Conservation (phyloP, 2,888 invertebrate genomes). For the Eucriotettix oculatus region DNA sequence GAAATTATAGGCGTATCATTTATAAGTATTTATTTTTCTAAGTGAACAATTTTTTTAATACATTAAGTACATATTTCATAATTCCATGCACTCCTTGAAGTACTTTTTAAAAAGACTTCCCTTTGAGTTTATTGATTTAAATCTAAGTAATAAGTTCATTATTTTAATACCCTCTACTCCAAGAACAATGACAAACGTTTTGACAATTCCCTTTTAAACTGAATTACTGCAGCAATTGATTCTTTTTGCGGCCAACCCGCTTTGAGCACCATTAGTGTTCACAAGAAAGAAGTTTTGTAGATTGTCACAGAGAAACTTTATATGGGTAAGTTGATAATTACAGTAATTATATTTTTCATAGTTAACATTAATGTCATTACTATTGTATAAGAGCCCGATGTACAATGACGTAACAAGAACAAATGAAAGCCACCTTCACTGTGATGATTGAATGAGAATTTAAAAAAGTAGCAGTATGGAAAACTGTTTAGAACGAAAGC, state of each 20-base stretch:
- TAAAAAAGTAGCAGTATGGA: too few species aligned
- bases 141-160: conserved; percentile 6
- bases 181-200: conserved; percentile 12
- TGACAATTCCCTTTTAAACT: background rate
- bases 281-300: conserved; percentile 3
- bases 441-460: too few species aligned
- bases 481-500: too few species aligned
- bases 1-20: conserved; percentile 5
- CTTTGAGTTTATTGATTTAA: conserved; percentile 3
- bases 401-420: too few species aligned
- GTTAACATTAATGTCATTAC: too few species aligned
- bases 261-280: conserved; percentile 10
- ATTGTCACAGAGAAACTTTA: conserved; percentile 12
- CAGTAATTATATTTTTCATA: too few species aligned
- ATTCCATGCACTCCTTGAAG: background rate
- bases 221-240: too few species aligned
- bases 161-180: conserved; percentile 6
- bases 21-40: conserved; percentile 3
- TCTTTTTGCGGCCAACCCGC: background rate
- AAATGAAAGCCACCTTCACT: too few species aligned
- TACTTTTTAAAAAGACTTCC: background rate
- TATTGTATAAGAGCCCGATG: too few species aligned
- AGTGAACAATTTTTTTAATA: conserved; percentile 3
- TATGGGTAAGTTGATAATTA: too few species aligned
- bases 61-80: background rate